Percentiles rank a stretch among this genome's conserved stretches.
Evolutionary conservation across 2,797 vertebrate genomes (phyloP).

Genomic region (Sebastiscus tertius): DNA sequence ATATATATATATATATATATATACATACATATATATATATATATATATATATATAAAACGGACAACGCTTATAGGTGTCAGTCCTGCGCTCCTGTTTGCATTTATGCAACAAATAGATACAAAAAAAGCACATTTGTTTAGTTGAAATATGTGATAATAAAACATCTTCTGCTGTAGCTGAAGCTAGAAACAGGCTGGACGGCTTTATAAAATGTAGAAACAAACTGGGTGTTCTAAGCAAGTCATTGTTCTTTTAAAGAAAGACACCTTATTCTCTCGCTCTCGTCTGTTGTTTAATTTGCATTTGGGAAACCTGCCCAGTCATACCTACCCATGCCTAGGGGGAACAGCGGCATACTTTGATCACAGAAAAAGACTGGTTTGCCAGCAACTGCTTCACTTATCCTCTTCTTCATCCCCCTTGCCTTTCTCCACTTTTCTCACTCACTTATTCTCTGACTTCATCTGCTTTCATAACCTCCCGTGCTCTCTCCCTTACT

Average conservation of each 20-base stretch:
- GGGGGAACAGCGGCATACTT: conserved; percentile 30
- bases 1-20: background rate
- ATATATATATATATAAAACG: background rate
- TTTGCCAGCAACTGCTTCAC: conserved; percentile 14
- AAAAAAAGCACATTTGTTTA: background rate
- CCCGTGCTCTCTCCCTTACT: conserved; percentile 16
- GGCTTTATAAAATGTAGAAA: conserved; percentile 11
- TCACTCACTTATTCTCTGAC: conserved; percentile 36
- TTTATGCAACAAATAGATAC: background rate
- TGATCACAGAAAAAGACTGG: conserved; percentile 27
- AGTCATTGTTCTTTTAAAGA: conserved; percentile 30
- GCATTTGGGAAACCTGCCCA: conserved; percentile 61
- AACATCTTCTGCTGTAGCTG: background rate
- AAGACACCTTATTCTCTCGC: conserved; percentile 28
- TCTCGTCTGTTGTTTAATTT: conserved; percentile 59
- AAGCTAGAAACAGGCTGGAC: conserved; percentile 33
- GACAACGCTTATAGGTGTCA: background rate
- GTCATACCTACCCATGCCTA: conserved; percentile 45
- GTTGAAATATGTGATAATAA: background rate
- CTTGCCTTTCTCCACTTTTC: conserved; percentile 19
- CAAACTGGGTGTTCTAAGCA: conserved; percentile 1
- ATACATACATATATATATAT: background rate
- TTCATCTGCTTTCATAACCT: conserved; percentile 60
- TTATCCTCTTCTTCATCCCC: conserved; percentile 20
- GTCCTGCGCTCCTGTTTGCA: background rate